Conservation (phyloP, 1,140 invertebrate species). For the Eupeodes corollae region DNA sequence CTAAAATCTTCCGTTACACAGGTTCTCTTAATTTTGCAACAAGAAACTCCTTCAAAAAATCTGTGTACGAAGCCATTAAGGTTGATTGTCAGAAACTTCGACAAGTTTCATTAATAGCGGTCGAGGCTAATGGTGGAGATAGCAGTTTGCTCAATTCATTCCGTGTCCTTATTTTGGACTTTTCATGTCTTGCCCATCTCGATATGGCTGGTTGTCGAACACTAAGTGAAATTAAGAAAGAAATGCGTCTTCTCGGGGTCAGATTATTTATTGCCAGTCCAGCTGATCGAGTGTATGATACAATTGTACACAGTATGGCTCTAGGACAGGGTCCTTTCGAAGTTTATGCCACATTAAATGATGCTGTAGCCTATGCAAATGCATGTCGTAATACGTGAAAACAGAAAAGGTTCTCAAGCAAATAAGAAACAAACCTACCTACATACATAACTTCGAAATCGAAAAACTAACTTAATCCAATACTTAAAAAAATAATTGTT, state of each 20-base stretch:
- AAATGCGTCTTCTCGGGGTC: constrained; percentile 18
- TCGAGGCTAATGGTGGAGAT: constrained; percentile 8
- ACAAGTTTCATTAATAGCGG: constrained; percentile 1
- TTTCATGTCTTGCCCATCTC: constrained; percentile 28
- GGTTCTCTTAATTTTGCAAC: constrained; percentile 35
- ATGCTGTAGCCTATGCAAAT: constrained; percentile 33
- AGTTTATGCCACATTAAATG: constrained; percentile 32
- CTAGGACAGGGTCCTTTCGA: constrained; percentile 32
- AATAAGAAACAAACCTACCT: no score
- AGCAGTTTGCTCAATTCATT: constrained; percentile 10
- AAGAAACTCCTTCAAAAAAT: constrained; percentile 22
- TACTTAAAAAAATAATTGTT: no score
- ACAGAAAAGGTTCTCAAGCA: not conserved
- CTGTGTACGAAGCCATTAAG: constrained; percentile 20
- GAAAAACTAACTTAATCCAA: no score
- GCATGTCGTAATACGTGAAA: constrained; percentile 26
- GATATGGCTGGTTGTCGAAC: constrained; percentile 29
- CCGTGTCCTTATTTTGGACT: constrained; percentile 26
- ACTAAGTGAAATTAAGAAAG: constrained; percentile 26
- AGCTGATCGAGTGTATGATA: constrained; percentile 32
- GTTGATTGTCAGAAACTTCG: constrained; percentile 12
- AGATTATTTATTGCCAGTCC: constrained; percentile 24
- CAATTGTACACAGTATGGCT: constrained; percentile 29
- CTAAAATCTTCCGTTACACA: constrained; percentile 29
- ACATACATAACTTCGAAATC: no score